Evolutionary conservation across 2,888 invertebrate species (phyloP), one percentile per base, ranked within the genome.

Genomic region (Leptogaster cylindrica): DNA sequence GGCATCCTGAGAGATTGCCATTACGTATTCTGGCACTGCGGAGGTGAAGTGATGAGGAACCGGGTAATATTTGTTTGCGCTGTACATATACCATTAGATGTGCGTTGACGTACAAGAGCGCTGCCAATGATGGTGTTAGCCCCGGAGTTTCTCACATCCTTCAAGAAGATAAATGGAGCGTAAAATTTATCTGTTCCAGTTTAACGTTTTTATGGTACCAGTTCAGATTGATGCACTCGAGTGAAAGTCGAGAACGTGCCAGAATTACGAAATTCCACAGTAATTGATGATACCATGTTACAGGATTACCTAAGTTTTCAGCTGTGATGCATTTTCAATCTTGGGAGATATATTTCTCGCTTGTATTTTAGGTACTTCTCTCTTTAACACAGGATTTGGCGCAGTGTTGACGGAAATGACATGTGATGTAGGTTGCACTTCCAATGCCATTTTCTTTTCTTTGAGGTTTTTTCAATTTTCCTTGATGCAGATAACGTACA

Each of bases 111-210:
- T 48, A 25, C 12, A 14, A n/a, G 46, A 39, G 25, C 25, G 25
- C 58, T 58, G 39, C 41, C 58, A 58, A 41, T 41, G 61, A 61
- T 61, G 61, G 41, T 61, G 28, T 28, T 44, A 61, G 41, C n/a
- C 61, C 61, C 16, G 61, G 28, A 61, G 44, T 28, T 65, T 50
- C 50, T 65, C 64, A 65, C 64, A 65, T 65, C 64, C 23, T 65
- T 65, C 64, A 65, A 50, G 48, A 65, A 65, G 64, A 65, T 65
- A 65, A 65, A 65, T 65, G 46, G 64, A 65, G 50, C 64, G 48
- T 65, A 65, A 65, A 65, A 65, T 65, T 65, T 65, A 65, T 65
- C 64, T 65, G 64, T 65, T 65, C 48, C 64, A 65, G 48, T 65
- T 65, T 65, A 65, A 50, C 64, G 64, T 65, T 65, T 65, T 65